Conservation (phyloP, 2,888 invertebrate species). For the Spatulosminthurus flaviceps region DNA sequence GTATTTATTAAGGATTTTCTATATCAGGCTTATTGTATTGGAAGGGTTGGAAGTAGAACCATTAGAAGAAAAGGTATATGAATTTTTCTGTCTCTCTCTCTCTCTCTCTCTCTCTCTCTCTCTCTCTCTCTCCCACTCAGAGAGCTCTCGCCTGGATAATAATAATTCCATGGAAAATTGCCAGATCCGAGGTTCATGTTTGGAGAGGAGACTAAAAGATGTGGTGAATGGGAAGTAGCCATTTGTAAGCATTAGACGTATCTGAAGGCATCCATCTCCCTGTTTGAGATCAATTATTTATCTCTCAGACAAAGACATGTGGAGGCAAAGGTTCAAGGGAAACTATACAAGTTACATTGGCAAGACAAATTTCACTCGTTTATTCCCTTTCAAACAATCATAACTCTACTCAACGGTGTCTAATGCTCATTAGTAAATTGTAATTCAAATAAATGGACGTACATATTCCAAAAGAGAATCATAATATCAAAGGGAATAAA, state of each 20-base stretch:
- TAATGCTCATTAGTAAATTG: slow-evolving; percentile 4
- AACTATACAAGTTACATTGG: background rate
- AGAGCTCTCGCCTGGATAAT: background rate
- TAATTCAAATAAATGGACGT: background rate
- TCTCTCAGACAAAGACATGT: slow-evolving; percentile 36
- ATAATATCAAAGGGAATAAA: too few species aligned
- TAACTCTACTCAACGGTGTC: background rate
- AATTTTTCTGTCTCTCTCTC: too few species aligned
- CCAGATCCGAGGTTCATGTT: slow-evolving; percentile 25
- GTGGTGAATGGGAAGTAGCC: slow-evolving; percentile 44
- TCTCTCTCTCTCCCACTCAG: too few species aligned
- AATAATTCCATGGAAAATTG: slow-evolving; percentile 37
- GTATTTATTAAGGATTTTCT: slow-evolving; percentile 32
- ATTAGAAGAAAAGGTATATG: too few species aligned
- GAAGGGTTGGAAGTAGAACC: too few species aligned
- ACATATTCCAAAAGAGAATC: background rate
- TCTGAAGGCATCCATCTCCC: slow-evolving; percentile 61
- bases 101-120: too few species aligned
- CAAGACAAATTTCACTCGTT: slow-evolving; percentile 17
- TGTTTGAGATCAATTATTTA: slow-evolving; percentile 56
- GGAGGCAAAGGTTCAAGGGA: background rate
- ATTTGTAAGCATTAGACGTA: slow-evolving; percentile 63
- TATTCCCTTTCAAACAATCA: slow-evolving; percentile 21
- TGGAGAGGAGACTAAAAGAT: slow-evolving; percentile 21
- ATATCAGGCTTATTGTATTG: background rate